phyloP scores from a whole-genome alignment of 2,888 invertebrate genomes.

The Pyrrhia umbra region DNA sequence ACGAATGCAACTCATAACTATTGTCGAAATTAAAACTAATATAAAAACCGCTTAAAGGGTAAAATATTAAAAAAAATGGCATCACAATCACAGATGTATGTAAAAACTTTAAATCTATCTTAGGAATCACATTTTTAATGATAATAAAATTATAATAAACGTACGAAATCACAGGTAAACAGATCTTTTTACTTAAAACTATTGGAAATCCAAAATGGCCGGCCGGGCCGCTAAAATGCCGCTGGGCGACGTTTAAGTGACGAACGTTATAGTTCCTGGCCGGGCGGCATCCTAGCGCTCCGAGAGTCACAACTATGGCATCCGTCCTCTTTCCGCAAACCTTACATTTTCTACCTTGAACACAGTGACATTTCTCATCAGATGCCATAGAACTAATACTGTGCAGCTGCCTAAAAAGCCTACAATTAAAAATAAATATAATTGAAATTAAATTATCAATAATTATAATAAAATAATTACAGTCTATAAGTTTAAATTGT shows the following conservation, averaged over 20 bases:
- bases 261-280: conserved; percentile 29
- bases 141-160: conserved; percentile 76
- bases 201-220: conserved; percentile 72
- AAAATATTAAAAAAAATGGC: conserved; percentile 78
- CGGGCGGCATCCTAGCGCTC: conserved; percentile 60
- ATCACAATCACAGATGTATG: conserved; percentile 85
- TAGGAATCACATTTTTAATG: conserved; percentile 82
- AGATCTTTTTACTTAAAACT: conserved; percentile 82
- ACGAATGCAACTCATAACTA: conserved; percentile 65
- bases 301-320: conserved; percentile 36
- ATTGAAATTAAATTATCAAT: conserved; percentile 66
- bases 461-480: conserved; percentile 68
- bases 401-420: conserved; percentile 69
- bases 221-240: conserved; percentile 47
- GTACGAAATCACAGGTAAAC: conserved; percentile 85
- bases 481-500: conserved; percentile 70
- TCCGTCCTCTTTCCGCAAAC: conserved; percentile 3
- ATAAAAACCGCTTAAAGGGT: conserved; percentile 78
- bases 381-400: conserved; percentile 75
- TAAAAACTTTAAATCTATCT: conserved; percentile 78
- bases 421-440: conserved; percentile 70
- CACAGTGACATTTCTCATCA: conserved; percentile 22
- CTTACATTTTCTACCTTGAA: conserved; percentile 63
- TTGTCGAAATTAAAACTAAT: conserved; percentile 72
- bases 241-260: conserved; percentile 49